Conservation (phyloP, 2,888 invertebrate species). For the Caenorhabditis sulstoni region DNA sequence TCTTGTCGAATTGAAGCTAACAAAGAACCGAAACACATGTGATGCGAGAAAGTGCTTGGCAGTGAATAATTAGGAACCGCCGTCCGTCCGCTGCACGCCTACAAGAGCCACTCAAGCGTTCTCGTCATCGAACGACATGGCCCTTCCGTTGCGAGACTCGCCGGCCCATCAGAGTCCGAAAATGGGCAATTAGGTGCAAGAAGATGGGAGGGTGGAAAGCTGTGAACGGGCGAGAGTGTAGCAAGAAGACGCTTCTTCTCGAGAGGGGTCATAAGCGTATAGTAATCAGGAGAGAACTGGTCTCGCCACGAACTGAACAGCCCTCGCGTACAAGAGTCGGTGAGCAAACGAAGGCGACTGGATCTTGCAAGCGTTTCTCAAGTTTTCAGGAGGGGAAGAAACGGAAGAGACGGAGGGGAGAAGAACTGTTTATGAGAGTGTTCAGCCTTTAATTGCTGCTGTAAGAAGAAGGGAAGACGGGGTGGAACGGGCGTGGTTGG, state of each 20-base stretch:
- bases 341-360: constrained; percentile 54
- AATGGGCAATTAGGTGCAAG: constrained; percentile 49
- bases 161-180: constrained; percentile 18
- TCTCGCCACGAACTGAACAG: constrained; percentile 23
- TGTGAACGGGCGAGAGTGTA: constrained; percentile 1
- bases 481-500: constrained; percentile 16
- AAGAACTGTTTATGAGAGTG: constrained; percentile 32
- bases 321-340: constrained; percentile 27
- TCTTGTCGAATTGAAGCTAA: neutral
- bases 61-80: constrained; percentile 38
- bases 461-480: neutral
- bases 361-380: too few species aligned
- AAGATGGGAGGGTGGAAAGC: neutral
- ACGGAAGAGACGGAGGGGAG: neutral
- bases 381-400: constrained; percentile 11
- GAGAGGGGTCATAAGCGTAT: constrained; percentile 39
- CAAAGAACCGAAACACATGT: constrained; percentile 15
- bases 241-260: neutral
- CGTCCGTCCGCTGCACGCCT: neutral
- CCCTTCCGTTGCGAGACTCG: constrained; percentile 18
- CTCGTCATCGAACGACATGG: constrained; percentile 15
- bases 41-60: constrained; percentile 13
- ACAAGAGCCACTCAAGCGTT: constrained; percentile 41
- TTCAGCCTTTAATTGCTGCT: constrained; percentile 45
- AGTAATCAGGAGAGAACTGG: constrained; percentile 30